Conservation (phyloP, 2,113 vertebrate species). For the Todiramphus saurophagus region DNA sequence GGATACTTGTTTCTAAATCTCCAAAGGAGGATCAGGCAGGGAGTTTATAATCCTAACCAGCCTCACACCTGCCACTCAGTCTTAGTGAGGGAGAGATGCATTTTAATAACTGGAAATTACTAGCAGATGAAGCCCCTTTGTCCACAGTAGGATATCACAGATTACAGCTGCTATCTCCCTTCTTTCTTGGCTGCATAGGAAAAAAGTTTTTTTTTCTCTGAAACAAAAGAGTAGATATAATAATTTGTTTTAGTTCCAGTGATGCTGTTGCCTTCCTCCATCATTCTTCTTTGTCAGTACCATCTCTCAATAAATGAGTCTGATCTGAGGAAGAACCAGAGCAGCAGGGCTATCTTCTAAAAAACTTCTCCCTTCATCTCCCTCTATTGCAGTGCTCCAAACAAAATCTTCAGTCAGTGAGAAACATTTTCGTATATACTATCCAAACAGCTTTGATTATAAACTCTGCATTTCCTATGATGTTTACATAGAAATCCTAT, state of each 20-base stretch:
- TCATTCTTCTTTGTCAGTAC: background rate
- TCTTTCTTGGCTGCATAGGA: background rate
- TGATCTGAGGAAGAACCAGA: background rate
- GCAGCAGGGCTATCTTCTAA: background rate
- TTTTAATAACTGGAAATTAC: background rate
- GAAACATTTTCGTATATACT: background rate
- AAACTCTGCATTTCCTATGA: background rate
- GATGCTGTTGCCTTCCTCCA: background rate
- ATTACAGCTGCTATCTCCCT: background rate
- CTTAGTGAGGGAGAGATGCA: background rate
- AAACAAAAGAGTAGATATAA: background rate
- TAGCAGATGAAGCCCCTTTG: background rate
- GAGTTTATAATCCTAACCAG: background rate
- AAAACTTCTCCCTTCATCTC: background rate
- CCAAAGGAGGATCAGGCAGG: background rate
- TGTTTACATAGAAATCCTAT: background rate
- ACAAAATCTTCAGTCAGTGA: background rate
- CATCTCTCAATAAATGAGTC: background rate
- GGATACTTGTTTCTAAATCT: background rate
- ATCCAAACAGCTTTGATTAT: background rate
- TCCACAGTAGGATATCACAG: background rate
- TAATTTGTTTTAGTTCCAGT: background rate
- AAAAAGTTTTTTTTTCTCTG: background rate
- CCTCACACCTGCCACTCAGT: background rate
- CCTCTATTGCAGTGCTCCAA: background rate